Base-by-base conservation (phyloP, 2,888 invertebrate genomes). In the Amphimallon solstitiale region DNA sequence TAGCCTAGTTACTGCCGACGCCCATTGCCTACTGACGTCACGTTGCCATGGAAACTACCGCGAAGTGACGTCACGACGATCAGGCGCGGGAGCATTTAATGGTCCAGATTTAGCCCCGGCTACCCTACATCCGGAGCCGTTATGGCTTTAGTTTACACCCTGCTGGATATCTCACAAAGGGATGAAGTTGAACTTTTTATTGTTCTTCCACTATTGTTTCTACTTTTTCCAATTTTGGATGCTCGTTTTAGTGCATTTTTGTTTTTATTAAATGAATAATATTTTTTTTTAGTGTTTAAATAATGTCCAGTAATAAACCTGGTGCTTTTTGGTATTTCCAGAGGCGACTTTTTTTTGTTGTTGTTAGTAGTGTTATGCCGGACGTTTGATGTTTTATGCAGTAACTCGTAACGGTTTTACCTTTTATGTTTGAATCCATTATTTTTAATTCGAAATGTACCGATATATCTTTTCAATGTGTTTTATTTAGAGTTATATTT, bases 41-140 rank as follows among this genome's bases (percentile, higher is more conserved):
- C 69, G 68, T 69, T 54, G 40, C 66, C 66, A 66, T 65, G 66
- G 69, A 56, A 68, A 70, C 70, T 63, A 63, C 60, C 68, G 52
- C 68, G 67, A 63, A 62, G 63, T 72, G 72, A 71, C 71, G 73
- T 73, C 72, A 71, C 62, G 61, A 51, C 51, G 46, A 63, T 52
- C 65, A 65, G 61, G 68, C 66, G 69, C 70, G 68, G 69, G 67
- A 68, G 59, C 71, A 65, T 73, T 69, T 73, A 72, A 73, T 72
- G 72, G 70, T 68, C 68, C 69, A 71, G 72, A 72, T 71, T 73
- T 71, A 69, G 68, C 40, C 65, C 67, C 69, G 51, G 66, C 67
- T 72, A 68, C 64, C 69, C 72, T 67, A 70, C 70, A 71, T 71
- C 68, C 67, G 67, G 60, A 51, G 61, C 69, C 60, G 66, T 69